These are phyloP conservation scores for Cyclophora albipunctata DNA, from an alignment of 2,888 invertebrate species.

Conservation along the genomic window DNA sequence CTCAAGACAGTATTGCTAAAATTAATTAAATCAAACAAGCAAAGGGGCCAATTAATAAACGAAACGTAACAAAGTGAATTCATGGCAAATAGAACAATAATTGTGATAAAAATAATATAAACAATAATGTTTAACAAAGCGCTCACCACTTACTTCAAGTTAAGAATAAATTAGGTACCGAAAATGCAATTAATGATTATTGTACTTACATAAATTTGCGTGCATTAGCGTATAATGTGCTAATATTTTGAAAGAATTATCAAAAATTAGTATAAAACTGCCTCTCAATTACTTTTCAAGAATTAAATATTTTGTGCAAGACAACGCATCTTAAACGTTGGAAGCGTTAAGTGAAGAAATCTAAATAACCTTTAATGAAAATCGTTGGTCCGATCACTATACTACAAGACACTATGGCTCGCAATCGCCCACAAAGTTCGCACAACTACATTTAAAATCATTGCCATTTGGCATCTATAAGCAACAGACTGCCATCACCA, in stretches of 20 bases:
- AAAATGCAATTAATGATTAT: constrained; percentile 21
- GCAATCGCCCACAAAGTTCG: no score
- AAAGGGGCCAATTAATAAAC: constrained; percentile 8
- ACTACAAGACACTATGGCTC: background rate
- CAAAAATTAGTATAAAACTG: constrained; percentile 1
- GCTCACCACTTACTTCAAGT: constrained; percentile 12
- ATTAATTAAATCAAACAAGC: no score
- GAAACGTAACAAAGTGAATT: constrained; percentile 59
- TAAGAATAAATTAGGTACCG: constrained; percentile 15
- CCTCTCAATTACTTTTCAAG: background rate
- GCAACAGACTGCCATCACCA: no score
- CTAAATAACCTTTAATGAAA: background rate
- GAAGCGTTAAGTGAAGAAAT: constrained; percentile 4
- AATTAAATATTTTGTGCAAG: constrained; percentile 13
- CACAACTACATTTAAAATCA: no score
- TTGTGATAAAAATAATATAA: constrained; percentile 28
- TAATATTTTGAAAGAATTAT: constrained; percentile 9
- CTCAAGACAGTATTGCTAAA: no score
- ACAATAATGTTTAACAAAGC: constrained; percentile 15
- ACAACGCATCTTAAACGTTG: constrained; percentile 6
- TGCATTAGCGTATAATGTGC: constrained; percentile 16
- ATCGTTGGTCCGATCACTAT: background rate
- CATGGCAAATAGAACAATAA: constrained; percentile 43
- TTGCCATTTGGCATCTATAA: no score
- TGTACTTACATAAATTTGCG: constrained; percentile 17